Evolutionary conservation across 2,797 vertebrate genomes (phyloP).

Genomic region (Schizopygopsis malacanthus): DNA sequence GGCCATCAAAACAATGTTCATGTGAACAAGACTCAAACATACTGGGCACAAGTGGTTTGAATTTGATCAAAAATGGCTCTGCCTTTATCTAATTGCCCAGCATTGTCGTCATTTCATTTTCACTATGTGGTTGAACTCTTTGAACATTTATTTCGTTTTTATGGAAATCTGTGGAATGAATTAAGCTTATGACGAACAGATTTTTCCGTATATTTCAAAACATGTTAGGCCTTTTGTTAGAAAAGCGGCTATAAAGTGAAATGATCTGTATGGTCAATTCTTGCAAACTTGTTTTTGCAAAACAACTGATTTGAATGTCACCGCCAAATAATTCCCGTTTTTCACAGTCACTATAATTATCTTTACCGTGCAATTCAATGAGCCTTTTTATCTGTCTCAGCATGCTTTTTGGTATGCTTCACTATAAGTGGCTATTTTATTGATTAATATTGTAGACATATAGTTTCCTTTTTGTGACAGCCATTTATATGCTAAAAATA

Average conservation of each 20-base stretch:
- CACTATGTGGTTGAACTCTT: slow-evolving; percentile 50
- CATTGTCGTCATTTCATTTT: slow-evolving; percentile 55
- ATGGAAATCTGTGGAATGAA: slow-evolving; percentile 44
- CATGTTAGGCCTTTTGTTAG: slow-evolving; percentile 18
- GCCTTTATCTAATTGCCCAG: slow-evolving; percentile 48
- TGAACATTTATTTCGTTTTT: slow-evolving; percentile 41
- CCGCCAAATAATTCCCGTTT: neutral
- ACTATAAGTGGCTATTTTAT: slow-evolving; percentile 13
- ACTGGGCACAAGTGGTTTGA: slow-evolving; percentile 40
- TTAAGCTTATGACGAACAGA: slow-evolving; percentile 53
- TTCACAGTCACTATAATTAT: neutral
- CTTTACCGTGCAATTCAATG: slow-evolving; percentile 25
- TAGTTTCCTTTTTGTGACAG: neutral
- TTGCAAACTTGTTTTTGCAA: slow-evolving; percentile 55
- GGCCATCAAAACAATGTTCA: slow-evolving; percentile 27
- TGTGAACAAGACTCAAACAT: slow-evolving; percentile 33
- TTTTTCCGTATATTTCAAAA: slow-evolving; percentile 29
- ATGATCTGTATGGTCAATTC: slow-evolving; percentile 18
- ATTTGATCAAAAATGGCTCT: slow-evolving; percentile 15
- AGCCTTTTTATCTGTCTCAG: neutral
- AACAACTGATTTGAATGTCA: slow-evolving; percentile 28
- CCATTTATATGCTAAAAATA: neutral
- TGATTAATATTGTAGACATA: slow-evolving; percentile 1
- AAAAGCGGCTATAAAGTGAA: slow-evolving; percentile 7
- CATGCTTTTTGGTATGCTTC: neutral